phyloP scores from a whole-genome alignment of 2,797 vertebrate species.

The Phyllotis vaccarum region DNA sequence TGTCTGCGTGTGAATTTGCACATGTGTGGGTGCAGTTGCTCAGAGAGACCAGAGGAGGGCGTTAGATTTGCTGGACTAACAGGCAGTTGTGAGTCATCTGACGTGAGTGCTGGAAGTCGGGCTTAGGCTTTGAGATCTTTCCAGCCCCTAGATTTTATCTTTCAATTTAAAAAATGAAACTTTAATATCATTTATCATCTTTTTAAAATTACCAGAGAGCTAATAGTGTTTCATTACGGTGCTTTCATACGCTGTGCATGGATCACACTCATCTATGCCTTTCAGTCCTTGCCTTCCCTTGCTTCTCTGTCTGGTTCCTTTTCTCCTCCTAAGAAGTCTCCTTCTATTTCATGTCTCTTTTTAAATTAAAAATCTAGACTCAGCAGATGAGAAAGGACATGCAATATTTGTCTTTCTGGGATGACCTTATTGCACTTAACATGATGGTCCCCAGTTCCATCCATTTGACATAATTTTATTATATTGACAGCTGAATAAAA shows the following conservation, averaged over 20 bases:
- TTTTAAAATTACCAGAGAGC: constrained; percentile 13
- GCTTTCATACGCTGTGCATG: background rate
- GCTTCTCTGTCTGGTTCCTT: background rate
- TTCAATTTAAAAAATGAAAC: background rate
- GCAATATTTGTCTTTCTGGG: background rate
- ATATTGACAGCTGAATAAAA: background rate
- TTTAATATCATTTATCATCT: background rate
- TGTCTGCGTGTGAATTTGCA: background rate
- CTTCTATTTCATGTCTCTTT: background rate
- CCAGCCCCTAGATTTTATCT: background rate
- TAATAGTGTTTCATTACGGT: background rate
- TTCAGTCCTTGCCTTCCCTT: background rate
- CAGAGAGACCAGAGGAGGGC: background rate
- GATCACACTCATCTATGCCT: background rate
- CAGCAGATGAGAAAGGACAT: background rate
- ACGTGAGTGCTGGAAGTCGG: background rate
- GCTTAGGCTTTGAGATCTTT: background rate
- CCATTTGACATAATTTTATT: background rate
- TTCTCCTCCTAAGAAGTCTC: background rate
- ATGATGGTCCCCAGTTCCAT: too few species aligned
- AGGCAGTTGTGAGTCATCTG: background rate
- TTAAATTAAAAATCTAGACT: background rate
- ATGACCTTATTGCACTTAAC: background rate
- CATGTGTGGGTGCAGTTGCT: background rate
- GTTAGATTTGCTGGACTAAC: background rate